These are phyloP conservation scores for Lepeophtheirus nordmannii DNA, from an alignment of 2,888 invertebrate species.

Conservation along the genomic window DNA sequence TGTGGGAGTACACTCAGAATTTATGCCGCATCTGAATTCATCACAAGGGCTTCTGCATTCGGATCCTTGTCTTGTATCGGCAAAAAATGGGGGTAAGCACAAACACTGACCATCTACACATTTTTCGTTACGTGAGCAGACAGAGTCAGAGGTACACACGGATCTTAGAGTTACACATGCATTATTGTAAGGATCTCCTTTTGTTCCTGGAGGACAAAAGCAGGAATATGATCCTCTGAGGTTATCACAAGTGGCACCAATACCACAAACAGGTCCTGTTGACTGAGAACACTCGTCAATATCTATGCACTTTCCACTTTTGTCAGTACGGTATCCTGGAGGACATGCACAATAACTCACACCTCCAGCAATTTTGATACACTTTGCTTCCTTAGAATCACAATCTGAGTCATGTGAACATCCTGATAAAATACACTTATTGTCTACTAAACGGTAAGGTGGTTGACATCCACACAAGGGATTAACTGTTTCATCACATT, in stretches of 20 bases:
- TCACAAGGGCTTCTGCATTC: conserved; percentile 85
- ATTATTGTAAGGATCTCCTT: conserved; percentile 66
- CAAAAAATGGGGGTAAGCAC: conserved; percentile 76
- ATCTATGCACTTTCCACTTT: conserved; percentile 57
- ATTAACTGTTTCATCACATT: conserved; percentile 1
- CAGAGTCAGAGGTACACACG: conserved; percentile 61
- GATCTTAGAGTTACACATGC: conserved; percentile 71
- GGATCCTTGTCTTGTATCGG: conserved; percentile 62
- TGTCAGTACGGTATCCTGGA: conserved; percentile 57
- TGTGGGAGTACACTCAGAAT: conserved; percentile 71
- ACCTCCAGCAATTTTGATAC: conserved; percentile 71
- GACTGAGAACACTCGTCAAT: conserved; percentile 66
- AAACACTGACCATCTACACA: conserved; percentile 80
- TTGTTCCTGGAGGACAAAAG: conserved; percentile 62
- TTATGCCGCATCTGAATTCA: conserved; percentile 71
- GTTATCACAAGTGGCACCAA: conserved; percentile 71
- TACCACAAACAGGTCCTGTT: conserved; percentile 57
- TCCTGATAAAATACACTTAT: conserved; percentile 66
- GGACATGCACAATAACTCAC: conserved; percentile 87
- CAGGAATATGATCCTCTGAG: conserved; percentile 62
- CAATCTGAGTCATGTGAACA: conserved; percentile 42
- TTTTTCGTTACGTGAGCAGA: conserved; percentile 70
- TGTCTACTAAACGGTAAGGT: conserved; percentile 65
- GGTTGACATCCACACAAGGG: conserved; percentile 69
- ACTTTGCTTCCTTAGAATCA: conserved; percentile 67